Evolutionary conservation across 2,888 invertebrate species (phyloP).

Genomic region (Drosophila paranaensis): DNA sequence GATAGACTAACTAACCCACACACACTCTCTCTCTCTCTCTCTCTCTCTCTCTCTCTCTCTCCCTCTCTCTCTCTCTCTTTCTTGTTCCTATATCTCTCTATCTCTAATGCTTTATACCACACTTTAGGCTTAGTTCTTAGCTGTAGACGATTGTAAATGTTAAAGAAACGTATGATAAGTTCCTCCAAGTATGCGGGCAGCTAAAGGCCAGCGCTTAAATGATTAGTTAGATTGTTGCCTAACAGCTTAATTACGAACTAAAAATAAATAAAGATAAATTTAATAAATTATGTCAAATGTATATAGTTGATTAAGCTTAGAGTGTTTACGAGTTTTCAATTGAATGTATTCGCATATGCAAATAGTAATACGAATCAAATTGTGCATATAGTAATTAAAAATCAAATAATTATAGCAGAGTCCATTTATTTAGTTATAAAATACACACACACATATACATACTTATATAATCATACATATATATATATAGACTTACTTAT

Average conservation of each 20-base stretch:
- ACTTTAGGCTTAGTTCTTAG: conserved; percentile 43
- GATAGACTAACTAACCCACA: conserved; percentile 63
- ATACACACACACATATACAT: conserved; percentile 16
- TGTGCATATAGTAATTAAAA: conserved; percentile 76
- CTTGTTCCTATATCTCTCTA: too few species aligned
- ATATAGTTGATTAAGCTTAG: conserved; percentile 42
- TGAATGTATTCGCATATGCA: conserved; percentile 51
- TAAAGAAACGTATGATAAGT: conserved; percentile 73
- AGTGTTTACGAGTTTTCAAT: conserved; percentile 25
- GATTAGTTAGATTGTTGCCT: conserved; percentile 53
- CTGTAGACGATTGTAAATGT: conserved; percentile 71
- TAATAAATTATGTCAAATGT: conserved; percentile 44
- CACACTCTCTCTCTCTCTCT: neutral
- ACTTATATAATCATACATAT: conserved; percentile 13
- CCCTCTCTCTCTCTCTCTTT: too few species aligned
- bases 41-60: conserved; percentile 11
- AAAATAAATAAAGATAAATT: neutral
- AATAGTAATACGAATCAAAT: conserved; percentile 58
- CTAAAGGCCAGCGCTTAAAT: conserved; percentile 52
- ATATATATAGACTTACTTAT: conserved; percentile 15
- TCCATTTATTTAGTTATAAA: conserved; percentile 56
- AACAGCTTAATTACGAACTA: conserved; percentile 42
- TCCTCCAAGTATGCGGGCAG: conserved; percentile 71
- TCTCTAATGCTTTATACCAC: conserved; percentile 29
- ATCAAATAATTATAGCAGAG: conserved; percentile 44